Base-by-base conservation (phyloP, 2,888 invertebrate genomes). In the Pardosa pseudoannulata region DNA sequence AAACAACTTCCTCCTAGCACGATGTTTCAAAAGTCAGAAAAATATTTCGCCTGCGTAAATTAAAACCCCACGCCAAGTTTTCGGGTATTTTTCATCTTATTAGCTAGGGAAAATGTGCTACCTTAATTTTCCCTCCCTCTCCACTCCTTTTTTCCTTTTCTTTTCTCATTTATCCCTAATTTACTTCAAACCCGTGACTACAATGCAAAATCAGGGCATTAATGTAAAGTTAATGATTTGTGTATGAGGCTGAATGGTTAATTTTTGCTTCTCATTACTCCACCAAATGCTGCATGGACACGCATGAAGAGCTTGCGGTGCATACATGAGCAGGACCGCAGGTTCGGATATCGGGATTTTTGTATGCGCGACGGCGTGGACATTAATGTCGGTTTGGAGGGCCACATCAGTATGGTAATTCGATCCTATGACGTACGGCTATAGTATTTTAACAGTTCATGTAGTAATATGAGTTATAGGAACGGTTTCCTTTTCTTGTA, bases 191-290 rank as follows among this genome's bases (percentile, higher is more conserved):
- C 1, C 76, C 76, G 83, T 83, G 83, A 78, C 72, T 64, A 11
- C 50, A 71, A 76, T 83, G 62, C 83, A 56, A 39, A 39, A 71
- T 62, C 36, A 32, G 46, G 32, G 50, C 64, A 65, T 83, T 78
- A 78, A 78, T 72, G 76, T 78, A 50, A 72, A 78, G 76, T 72
- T 83, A 78, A 83, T 83, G 76, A 71, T 76, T 71, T 70, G 82
- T 75, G 75, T 50, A 78, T 36, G 27, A 7, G 39, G 19, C 29
- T 39, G 83, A 76, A 72, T 83, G 76, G 65, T 28, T 72, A 78
- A 83, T 76, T 76, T 46, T 27, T n/a, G n/a, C n/a, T n/a, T 31
- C 64, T 32, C 76, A 76, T 82, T 82, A 62, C 29, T 19, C 11
- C 28, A 19, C 65, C 36, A 71, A 71, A 78, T 46, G 46, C 46